Base-by-base conservation (phyloP, 1,140 invertebrate genomes). In the Camponotus pennsylvanicus region DNA sequence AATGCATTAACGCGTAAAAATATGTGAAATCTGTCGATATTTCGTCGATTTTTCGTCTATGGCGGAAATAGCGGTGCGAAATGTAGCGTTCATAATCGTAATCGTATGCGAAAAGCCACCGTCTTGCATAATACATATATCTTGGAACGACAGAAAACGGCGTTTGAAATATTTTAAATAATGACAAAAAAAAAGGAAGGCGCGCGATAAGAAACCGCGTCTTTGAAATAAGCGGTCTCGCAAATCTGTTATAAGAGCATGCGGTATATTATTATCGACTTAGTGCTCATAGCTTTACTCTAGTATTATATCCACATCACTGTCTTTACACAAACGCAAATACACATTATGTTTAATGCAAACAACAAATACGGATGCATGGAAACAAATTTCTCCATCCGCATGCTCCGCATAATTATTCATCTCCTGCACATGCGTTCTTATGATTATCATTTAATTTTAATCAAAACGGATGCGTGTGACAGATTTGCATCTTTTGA, bases 191-290 rank as follows among this genome's bases (percentile, higher is more conserved):
- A 55, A 11, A 40, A n/a, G 11, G 3, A 32, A 15, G 8, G 52
- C 5, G 21, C 11, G 15, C 6, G 34, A 42, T 32, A 21, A 70
- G 34, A 80, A 45, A 34, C 15, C 40, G 78, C 37, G 37, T n/a
- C 6, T 27, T 27, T 34, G 27, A 57, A 75, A 45, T 75, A 45
- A 37, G 21, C 34, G 34, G n/a, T 69, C 77, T 79, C 34, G 79
- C 79, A 45, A 83, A 83, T 83, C 79, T 75, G 37, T 61, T 40
- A 61, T 83, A 49, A 83, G 69, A 83, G 55, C 79, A 27, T 11
- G 79, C 55, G 69, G 27, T 83, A 61, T 83, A 61, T 73, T 61
- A 75, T 83, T 75, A 83, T 83, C 79, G 79, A 75, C 69, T 75
- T 83, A 75, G 69, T 49, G 69, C 55, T 57, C 67, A 27, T 73